Evolutionary conservation across 37 sponge, comb jelly and placozoan genomes (phyloP).

Genomic region (Haliclona indistincta): DNA sequence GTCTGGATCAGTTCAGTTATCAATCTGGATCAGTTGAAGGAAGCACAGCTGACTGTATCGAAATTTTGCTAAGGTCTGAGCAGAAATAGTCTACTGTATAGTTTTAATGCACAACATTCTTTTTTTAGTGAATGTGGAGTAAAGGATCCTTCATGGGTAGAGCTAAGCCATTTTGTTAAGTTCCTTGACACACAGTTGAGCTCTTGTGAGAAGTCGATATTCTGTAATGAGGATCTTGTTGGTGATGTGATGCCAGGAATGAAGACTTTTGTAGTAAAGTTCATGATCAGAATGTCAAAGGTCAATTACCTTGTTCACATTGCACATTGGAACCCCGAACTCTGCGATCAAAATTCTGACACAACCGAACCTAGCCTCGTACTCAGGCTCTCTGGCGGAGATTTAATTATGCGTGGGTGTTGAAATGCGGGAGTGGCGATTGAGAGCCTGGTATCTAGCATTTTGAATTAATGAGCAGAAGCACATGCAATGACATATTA

Average conservation of each 20-base stretch:
- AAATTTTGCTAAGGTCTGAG: constrained; percentile 25
- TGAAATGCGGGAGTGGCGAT: too few species aligned
- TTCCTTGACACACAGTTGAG: constrained; percentile 82
- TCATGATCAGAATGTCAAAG: constrained; percentile 90
- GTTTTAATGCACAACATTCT: too few species aligned
- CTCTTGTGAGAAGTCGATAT: constrained; percentile 70
- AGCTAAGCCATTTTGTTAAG: constrained; percentile 79
- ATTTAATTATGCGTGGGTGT: too few species aligned
- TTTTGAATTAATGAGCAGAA: too few species aligned
- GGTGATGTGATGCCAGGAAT: constrained; percentile 66
- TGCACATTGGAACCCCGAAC: too few species aligned
- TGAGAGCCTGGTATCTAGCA: too few species aligned
- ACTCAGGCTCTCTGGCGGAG: too few species aligned
- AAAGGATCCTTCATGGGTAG: constrained; percentile 75
- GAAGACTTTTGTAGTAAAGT: constrained; percentile 86
- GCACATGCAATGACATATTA: too few species aligned
- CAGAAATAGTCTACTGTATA: background rate
- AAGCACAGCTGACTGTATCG: constrained; percentile 18
- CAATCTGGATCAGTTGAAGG: constrained; percentile 18
- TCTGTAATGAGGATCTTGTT: constrained; percentile 37
- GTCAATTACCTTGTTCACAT: too few species aligned
- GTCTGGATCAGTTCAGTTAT: constrained; percentile 41
- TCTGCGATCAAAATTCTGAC: too few species aligned
- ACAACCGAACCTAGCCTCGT: too few species aligned
- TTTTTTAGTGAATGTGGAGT: background rate